Percentiles rank a stretch among this genome's conserved stretches.
These are phyloP conservation scores for Tragopan temminckii DNA, from an alignment of 2,797 vertebrate genomes.

Conservation along the genomic window DNA sequence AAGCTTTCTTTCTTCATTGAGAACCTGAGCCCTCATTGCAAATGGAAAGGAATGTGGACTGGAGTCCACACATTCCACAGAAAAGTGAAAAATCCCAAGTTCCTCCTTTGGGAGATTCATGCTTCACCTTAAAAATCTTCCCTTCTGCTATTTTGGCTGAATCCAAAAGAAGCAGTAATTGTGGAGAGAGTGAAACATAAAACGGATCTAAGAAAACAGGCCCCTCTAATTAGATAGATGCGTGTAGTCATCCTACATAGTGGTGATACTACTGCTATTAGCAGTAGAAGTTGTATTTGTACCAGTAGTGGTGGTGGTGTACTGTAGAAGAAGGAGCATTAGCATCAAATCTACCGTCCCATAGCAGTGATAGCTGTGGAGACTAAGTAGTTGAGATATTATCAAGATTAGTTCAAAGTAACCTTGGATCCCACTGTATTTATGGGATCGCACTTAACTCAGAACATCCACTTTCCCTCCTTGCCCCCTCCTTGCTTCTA, in stretches of 20 bases:
- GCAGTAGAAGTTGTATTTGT: neutral
- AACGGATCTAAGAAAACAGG: neutral
- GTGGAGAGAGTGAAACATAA: neutral
- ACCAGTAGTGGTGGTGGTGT: neutral
- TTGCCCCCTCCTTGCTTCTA: neutral
- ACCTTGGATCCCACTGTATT: neutral
- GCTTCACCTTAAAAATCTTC: neutral
- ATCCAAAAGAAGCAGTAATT: neutral
- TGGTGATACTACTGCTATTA: neutral
- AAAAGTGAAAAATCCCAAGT: neutral
- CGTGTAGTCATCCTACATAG: neutral
- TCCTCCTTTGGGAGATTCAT: neutral
- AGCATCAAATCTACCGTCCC: neutral
- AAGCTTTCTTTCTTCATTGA: neutral
- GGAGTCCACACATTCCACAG: rapidly evolving
- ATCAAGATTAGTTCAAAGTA: neutral
- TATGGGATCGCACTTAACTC: neutral
- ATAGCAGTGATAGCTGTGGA: neutral
- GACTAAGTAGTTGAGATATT: neutral
- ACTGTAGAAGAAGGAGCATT: neutral
- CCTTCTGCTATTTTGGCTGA: neutral
- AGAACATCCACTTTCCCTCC: neutral
- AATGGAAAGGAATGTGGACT: neutral
- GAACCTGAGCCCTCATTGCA: neutral
- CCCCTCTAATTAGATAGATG: neutral